phyloP scores from a whole-genome alignment of 2,113 vertebrate genomes.

The Melanotaenia duboulayi region DNA sequence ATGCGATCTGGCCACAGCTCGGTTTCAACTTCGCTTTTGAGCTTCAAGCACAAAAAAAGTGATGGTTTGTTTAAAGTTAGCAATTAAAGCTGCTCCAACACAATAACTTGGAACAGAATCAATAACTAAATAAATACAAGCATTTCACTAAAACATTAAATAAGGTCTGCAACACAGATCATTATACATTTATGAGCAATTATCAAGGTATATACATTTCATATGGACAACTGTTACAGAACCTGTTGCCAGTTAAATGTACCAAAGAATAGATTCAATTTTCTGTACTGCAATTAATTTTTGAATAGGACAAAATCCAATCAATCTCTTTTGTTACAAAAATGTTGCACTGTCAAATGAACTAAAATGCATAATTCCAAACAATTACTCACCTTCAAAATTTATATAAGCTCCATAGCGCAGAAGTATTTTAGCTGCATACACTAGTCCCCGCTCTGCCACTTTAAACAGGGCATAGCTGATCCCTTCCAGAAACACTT shows the following conservation, averaged over 20 bases:
- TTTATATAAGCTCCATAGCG: conserved; percentile 87
- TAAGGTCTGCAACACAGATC: no score
- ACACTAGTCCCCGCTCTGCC: conserved; percentile 84
- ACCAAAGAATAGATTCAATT: no score
- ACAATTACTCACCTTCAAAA: conserved; percentile 86
- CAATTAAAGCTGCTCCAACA: not conserved
- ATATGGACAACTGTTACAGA: no score
- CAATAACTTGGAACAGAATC: not conserved
- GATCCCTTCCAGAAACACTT: conserved; percentile 89
- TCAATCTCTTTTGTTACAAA: no score
- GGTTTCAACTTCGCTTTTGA: not conserved
- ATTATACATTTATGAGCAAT: no score
- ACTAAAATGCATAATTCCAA: not conserved
- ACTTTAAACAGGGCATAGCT: conserved; percentile 92
- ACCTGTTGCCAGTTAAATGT: no score
- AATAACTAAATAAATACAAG: not conserved
- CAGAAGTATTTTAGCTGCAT: conserved; percentile 86
- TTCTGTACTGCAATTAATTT: no score
- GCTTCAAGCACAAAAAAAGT: not conserved
- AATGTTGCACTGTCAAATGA: not conserved
- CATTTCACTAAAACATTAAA: no score
- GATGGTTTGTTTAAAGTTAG: not conserved
- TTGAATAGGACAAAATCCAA: no score
- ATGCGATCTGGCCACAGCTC: not conserved
- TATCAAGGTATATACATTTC: no score